Evolutionary conservation across 2,113 vertebrate species (phyloP), one percentile per base, ranked within the genome.

Genomic region (Jaculus jaculus): DNA sequence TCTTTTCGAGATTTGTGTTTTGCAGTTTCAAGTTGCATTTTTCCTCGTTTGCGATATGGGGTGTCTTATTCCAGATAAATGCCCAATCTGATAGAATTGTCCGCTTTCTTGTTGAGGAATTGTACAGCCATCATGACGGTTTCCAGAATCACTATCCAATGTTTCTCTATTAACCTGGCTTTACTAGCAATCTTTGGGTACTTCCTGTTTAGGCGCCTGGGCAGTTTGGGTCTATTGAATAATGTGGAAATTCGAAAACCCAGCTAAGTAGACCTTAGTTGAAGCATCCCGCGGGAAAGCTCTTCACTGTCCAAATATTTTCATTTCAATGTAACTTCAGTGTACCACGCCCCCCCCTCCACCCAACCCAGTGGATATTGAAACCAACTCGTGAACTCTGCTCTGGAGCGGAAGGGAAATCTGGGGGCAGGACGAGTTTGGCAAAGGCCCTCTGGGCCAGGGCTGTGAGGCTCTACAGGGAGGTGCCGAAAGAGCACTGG

Each of bases 401-500:
- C 34, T 60, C 54, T 58, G 30, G 39, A 65, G 47, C 16, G 69
- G 28, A 23, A 78, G 85, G 58, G 63, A 24, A 42, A 20, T 39
- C 34, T 23, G 68, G 69, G n/a, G 24, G 17, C 9, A 92, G 58
- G 77, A 24, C 68, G 39, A 69, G 24, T 23, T 82, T 81, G 32
- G 47, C 78, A 80, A 80, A 84, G 58, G 15, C 39, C 58, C 63
- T 77, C 12, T 42, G 84, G 30, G 54, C 34, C 37, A 37, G 82
- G 68, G 69, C 21, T 79, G 1, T 32, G 42, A 86, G 68, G 78
- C 73, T 63, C 79, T 95, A n/a, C 26, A 60, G 42, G 54, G 82
- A 92, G 97, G 92, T 1, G 30, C 94, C 0, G 98, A 99, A 98
- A 98, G 97, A 97, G 98, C 98, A 98, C 98, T 98, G 99, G 98